phyloP scores from a whole-genome alignment of 2,113 vertebrate species.

The Opisthocomus hoazin region DNA sequence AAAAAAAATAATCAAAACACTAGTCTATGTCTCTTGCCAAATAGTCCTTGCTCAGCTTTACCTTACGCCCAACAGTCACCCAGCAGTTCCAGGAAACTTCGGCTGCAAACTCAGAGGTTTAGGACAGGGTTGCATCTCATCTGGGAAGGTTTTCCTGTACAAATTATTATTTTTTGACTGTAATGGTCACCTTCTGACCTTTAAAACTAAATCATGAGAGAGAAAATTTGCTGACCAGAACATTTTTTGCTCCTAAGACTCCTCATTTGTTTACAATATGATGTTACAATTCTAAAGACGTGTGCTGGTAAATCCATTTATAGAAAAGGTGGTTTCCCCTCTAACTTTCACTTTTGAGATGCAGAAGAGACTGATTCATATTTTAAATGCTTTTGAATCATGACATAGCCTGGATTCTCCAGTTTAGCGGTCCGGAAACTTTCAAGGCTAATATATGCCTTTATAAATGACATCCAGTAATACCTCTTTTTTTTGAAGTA shows the following conservation, averaged over 20 bases:
- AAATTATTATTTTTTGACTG: conserved; percentile 6
- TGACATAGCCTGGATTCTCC: neutral
- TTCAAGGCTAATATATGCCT: neutral
- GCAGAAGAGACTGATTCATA: neutral
- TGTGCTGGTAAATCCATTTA: neutral
- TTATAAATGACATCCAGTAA: neutral
- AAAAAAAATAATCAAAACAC: neutral
- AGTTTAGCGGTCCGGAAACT: neutral
- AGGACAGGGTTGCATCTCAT: conserved; percentile 11
- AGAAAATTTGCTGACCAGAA: neutral
- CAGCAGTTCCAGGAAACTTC: neutral
- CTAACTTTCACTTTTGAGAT: neutral
- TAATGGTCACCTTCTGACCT: neutral
- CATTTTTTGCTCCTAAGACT: neutral
- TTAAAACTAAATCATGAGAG: neutral
- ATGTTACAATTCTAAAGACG: neutral
- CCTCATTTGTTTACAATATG: neutral
- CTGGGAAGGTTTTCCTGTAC: conserved; percentile 35
- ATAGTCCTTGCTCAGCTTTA: neutral
- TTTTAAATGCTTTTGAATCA: neutral
- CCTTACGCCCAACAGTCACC: neutral
- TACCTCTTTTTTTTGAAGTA: neutral
- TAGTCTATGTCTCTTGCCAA: neutral
- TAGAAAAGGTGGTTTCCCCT: neutral
- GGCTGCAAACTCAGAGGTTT: neutral